A percentile compares a stretch with the other conserved stretches of the same genome.
Evolutionary conservation across 2,113 vertebrate species (phyloP).

Genomic region (Thunnus thynnus): DNA sequence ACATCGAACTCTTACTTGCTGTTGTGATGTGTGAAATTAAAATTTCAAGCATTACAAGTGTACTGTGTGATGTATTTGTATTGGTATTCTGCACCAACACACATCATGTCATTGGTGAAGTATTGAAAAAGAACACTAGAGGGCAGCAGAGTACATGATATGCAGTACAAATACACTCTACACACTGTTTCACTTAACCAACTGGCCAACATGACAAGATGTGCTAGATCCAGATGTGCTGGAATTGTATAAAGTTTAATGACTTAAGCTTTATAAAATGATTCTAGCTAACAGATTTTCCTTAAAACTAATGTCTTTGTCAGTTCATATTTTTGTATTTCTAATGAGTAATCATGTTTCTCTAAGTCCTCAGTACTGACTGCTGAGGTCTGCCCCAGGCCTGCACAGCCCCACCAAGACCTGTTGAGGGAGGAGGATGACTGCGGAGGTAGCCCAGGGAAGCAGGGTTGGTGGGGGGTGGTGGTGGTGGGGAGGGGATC

Average conservation of each 20-base stretch:
- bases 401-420: constrained; percentile 35
- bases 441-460: constrained; percentile 53
- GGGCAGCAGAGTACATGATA: constrained; percentile 73
- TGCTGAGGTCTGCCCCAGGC: constrained; percentile 2
- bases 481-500: constrained; percentile 65
- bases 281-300: too few species aligned
- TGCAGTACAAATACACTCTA: not conserved
- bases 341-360: constrained; percentile 2
- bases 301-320: not conserved
- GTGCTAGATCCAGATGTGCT: constrained; percentile 64
- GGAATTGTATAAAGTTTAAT: constrained; percentile 11
- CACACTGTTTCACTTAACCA: not conserved
- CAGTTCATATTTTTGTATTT: constrained; percentile 13
- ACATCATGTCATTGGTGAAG: not conserved
- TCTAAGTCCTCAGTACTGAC: constrained; percentile 32
- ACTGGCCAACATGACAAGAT: constrained; percentile 19
- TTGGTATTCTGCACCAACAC: too few species aligned
- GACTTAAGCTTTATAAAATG: not conserved
- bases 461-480: constrained; percentile 59
- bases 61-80: too few species aligned
- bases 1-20: too few species aligned
- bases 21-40: too few species aligned
- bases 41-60: too few species aligned
- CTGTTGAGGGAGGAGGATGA: constrained; percentile 45
- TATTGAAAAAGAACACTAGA: constrained; percentile 61